A percentile compares a stretch with the other conserved stretches of the same genome.
Conservation (phyloP, 2,888 invertebrate species). For the Unio pictorum region DNA sequence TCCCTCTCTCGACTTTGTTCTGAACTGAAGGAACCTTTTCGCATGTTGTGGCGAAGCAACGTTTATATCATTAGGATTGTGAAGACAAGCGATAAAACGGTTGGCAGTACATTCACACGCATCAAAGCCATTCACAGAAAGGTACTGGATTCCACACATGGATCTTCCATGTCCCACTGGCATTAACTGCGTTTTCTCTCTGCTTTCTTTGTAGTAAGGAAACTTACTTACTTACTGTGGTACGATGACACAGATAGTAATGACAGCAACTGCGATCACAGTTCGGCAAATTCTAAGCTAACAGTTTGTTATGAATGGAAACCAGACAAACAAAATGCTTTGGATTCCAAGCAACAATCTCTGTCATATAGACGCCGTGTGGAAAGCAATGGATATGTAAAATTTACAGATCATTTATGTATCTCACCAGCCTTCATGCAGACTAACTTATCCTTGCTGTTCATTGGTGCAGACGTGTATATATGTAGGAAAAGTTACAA, state of each 20-base stretch:
- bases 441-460: neutral
- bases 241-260: constrained; percentile 8
- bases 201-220: constrained; percentile 11
- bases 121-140: constrained; percentile 12
- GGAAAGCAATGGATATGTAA: constrained; percentile 27
- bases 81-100: constrained; percentile 1
- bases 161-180: constrained; percentile 8
- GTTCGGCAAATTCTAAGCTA: constrained; percentile 3
- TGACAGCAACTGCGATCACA: constrained; percentile 6
- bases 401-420: constrained; percentile 24
- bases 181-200: constrained; percentile 6
- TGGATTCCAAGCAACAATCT: constrained; percentile 35
- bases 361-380: constrained; percentile 37
- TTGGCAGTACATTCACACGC: constrained; percentile 20
- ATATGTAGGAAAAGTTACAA: constrained; percentile 13
- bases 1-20: no score
- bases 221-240: constrained; percentile 10
- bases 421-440: constrained; percentile 11
- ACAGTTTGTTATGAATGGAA: constrained; percentile 12
- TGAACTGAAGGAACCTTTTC: no score
- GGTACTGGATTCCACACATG: constrained; percentile 2
- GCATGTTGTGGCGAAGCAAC: no score
- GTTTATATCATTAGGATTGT: no score
- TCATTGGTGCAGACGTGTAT: neutral
- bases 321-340: constrained; percentile 15